These are phyloP conservation scores for Paramisgurnus dabryanus DNA, from an alignment of 2,113 vertebrate genomes.

Conservation along the genomic window DNA sequence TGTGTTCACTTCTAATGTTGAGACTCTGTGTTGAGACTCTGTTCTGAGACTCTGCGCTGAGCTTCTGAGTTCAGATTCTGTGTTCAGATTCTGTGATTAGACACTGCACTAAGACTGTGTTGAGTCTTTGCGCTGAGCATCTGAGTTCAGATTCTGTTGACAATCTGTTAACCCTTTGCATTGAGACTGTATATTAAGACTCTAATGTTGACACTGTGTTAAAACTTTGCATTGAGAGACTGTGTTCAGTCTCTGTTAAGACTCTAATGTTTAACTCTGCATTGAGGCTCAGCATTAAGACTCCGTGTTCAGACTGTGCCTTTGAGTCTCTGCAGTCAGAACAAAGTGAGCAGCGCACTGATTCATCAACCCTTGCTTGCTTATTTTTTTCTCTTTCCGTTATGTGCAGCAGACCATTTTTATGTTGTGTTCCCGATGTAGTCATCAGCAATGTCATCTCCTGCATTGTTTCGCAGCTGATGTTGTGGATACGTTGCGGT, in stretches of 20 bases:
- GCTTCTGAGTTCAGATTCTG: too few species aligned
- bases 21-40: conserved; percentile 24
- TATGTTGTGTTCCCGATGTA: conserved; percentile 31
- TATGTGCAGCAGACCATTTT: conserved; percentile 34
- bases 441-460: conserved; percentile 20
- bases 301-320: conserved; percentile 36
- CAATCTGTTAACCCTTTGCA: too few species aligned
- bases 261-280: too few species aligned
- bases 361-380: conserved; percentile 49
- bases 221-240: too few species aligned
- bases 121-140: too few species aligned
- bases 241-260: too few species aligned
- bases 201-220: too few species aligned
- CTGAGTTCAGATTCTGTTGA: too few species aligned
- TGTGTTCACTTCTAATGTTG: not conserved
- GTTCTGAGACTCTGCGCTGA: too few species aligned
- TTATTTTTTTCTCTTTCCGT: conserved; percentile 25
- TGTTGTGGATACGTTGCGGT: conserved; percentile 15
- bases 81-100: too few species aligned
- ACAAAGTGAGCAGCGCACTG: conserved; percentile 52
- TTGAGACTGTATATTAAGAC: too few species aligned
- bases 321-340: conserved; percentile 49
- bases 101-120: too few species aligned
- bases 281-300: conserved; percentile 3
- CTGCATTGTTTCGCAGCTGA: conserved; percentile 11